Conservation (phyloP, 2,888 invertebrate genomes). For the Phymatocera aterrima region DNA sequence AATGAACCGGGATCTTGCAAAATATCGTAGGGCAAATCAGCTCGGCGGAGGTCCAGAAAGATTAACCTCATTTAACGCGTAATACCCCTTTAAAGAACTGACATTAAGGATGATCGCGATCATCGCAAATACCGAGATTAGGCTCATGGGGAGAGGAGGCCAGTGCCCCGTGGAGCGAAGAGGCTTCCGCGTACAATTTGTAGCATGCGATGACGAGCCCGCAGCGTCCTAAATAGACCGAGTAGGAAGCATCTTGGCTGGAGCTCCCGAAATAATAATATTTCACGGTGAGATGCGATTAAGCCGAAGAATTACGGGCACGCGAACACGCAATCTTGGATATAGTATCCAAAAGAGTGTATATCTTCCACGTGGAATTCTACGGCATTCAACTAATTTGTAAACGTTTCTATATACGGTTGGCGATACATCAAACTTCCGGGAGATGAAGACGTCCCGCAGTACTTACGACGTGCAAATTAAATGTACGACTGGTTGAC, state of each 20-base stretch:
- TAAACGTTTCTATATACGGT: slow-evolving; percentile 1
- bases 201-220: slow-evolving; percentile 44
- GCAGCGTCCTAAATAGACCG: slow-evolving; percentile 40
- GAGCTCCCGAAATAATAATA: slow-evolving; percentile 45
- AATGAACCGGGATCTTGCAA: background rate
- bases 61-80: background rate
- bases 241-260: slow-evolving; percentile 40
- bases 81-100: background rate
- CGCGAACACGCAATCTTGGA: slow-evolving; percentile 64
- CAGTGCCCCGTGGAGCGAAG: slow-evolving; percentile 36
- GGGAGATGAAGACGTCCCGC: slow-evolving; percentile 29
- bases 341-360: slow-evolving; percentile 2
- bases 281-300: slow-evolving; percentile 42
- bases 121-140: slow-evolving; percentile 31
- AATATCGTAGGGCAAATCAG: background rate
- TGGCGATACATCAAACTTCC: slow-evolving; percentile 22
- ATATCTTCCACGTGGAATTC: slow-evolving; percentile 24
- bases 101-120: slow-evolving; percentile 11
- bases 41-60: background rate
- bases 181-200: slow-evolving; percentile 43
- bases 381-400: slow-evolving; percentile 35
- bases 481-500: slow-evolving; percentile 37
- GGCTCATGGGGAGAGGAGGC: slow-evolving; percentile 35
- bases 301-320: slow-evolving; percentile 55
- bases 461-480: slow-evolving; percentile 3